Conservation (phyloP, 2,888 invertebrate species). For the Crocallis elinguaria region DNA sequence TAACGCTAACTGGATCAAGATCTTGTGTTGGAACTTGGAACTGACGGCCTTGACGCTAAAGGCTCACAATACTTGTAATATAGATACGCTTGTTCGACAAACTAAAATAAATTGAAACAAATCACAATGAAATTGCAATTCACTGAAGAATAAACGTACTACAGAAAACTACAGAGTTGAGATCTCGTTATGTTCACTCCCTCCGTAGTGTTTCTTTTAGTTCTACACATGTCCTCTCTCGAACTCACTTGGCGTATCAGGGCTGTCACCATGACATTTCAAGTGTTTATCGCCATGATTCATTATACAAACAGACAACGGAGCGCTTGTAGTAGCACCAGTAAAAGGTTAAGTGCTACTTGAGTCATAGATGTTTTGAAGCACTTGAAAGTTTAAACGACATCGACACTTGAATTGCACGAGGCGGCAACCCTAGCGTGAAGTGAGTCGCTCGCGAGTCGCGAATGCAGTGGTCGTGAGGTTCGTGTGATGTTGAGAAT, state of each 20-base stretch:
- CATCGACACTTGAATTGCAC: conserved; percentile 21
- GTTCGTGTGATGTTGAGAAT: conserved; percentile 81
- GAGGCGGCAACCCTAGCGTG: conserved; percentile 61
- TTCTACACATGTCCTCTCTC: conserved; percentile 20
- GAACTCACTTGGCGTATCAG: conserved; percentile 11
- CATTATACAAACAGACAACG: conserved; percentile 17
- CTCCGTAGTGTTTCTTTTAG: conserved; percentile 19
- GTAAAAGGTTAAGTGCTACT: conserved; percentile 30
- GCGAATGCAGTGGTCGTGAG: conserved; percentile 61
- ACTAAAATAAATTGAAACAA: conserved; percentile 1
- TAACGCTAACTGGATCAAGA: conserved; percentile 31
- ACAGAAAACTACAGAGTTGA: conserved; percentile 15
- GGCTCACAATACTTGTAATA: not conserved
- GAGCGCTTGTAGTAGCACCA: conserved; percentile 12
- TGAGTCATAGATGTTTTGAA: conserved; percentile 26
- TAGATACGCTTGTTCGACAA: not conserved
- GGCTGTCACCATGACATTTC: conserved; percentile 14
- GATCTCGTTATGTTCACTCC: conserved; percentile 22
- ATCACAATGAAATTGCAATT: conserved; percentile 10
- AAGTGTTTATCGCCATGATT: conserved; percentile 18
- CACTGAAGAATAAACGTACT: conserved; percentile 14
- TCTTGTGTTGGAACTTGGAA: conserved; percentile 15
- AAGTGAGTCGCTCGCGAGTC: conserved; percentile 65
- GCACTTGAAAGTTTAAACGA: conserved; percentile 21
- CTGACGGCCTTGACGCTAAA: conserved; percentile 6